phyloP scores from a whole-genome alignment of 2,797 vertebrate species.

The Malacoraja senta region DNA sequence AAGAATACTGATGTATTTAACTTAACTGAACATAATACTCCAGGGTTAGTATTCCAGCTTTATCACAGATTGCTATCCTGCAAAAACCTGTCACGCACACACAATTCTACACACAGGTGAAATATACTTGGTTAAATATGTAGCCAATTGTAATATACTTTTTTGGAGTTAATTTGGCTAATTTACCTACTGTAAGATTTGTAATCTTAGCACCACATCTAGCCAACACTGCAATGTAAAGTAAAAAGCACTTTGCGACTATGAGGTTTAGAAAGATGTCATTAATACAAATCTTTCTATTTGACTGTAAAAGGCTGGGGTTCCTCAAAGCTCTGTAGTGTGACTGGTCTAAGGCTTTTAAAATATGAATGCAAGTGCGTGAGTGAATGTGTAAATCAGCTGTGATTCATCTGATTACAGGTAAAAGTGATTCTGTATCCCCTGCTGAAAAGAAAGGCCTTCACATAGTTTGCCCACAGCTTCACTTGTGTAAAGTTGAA shows the following conservation, averaged over 20 bases:
- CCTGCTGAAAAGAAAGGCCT: not conserved
- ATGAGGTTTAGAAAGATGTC: not conserved
- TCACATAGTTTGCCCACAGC: not conserved
- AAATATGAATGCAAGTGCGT: not conserved
- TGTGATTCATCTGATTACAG: not conserved
- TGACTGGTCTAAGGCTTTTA: not conserved
- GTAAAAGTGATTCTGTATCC: not conserved
- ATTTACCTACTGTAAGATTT: not conserved
- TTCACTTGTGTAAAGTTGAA: not conserved
- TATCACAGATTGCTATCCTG: not conserved
- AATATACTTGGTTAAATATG: too few species aligned
- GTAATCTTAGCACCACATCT: not conserved
- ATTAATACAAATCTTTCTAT: not conserved
- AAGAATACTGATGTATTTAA: not conserved
- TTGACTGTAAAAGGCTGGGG: not conserved
- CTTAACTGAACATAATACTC: not conserved
- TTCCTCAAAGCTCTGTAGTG: not conserved
- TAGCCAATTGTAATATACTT: too few species aligned
- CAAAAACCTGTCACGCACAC: not conserved
- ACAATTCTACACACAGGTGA: not conserved
- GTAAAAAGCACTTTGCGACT: not conserved
- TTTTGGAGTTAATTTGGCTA: not conserved
- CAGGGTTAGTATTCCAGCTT: not conserved
- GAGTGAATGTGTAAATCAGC: not conserved
- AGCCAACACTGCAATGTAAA: not conserved